A percentile compares a stretch with the other conserved stretches of the same genome.
phyloP scores from a whole-genome alignment of 2,113 vertebrate species.

The Dipodomys stephensi region DNA sequence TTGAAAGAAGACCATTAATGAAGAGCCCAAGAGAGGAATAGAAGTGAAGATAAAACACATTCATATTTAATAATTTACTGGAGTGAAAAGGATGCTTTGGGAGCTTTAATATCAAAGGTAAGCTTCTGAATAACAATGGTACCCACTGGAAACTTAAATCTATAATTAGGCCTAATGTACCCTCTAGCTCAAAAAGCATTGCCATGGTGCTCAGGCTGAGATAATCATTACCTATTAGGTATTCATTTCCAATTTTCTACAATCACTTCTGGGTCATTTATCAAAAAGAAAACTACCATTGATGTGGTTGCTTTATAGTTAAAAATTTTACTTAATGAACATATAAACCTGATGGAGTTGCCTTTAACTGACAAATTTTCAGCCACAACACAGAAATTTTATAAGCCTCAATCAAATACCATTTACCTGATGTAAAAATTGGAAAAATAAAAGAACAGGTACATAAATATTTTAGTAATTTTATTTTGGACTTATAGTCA shows the following conservation, averaged over 20 bases:
- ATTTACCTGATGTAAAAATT: no score
- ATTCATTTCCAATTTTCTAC: neutral
- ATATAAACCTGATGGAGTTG: neutral
- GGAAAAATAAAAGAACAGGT: neutral
- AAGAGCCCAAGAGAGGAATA: neutral
- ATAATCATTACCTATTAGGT: neutral
- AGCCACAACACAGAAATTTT: neutral
- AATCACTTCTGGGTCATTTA: neutral
- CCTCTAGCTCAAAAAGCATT: neutral
- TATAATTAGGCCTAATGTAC: neutral
- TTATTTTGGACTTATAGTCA: neutral
- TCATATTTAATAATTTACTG: neutral
- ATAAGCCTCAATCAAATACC: neutral
- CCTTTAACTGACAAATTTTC: neutral
- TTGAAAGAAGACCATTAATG: slow-evolving; percentile 6
- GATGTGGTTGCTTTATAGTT: neutral
- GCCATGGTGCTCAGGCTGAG: neutral
- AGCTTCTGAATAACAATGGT: neutral
- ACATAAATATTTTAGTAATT: neutral
- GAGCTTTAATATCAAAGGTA: neutral
- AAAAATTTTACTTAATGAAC: neutral
- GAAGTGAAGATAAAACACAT: neutral
- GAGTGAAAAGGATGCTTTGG: neutral
- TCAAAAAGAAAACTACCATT: neutral
- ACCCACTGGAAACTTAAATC: neutral